phyloP scores from a whole-genome alignment of 2,797 vertebrate genomes.

The Enteromius trimaculatus region DNA sequence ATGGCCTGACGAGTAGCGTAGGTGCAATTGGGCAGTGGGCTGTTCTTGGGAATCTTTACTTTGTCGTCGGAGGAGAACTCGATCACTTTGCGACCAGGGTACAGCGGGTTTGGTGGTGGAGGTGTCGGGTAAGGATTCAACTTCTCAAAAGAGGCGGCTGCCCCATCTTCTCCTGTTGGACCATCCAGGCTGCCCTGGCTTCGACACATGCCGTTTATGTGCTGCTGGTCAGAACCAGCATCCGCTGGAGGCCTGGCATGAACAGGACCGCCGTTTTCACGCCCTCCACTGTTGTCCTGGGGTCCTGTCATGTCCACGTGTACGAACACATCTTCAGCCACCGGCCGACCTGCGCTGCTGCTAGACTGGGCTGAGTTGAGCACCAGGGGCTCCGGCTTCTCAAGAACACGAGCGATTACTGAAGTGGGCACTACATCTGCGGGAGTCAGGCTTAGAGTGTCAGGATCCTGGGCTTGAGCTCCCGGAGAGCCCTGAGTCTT shows the following conservation, averaged over 20 bases:
- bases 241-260: slow-evolving; percentile 35
- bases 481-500: slow-evolving; percentile 63
- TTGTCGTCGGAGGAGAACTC: slow-evolving; percentile 95
- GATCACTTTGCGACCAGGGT: slow-evolving; percentile 93
- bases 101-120: slow-evolving; percentile 85
- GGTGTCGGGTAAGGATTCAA: slow-evolving; percentile 92
- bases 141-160: slow-evolving; percentile 85
- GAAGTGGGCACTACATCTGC: slow-evolving; percentile 93
- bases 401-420: slow-evolving; percentile 92
- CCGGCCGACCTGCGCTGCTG: slow-evolving; percentile 83
- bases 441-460: slow-evolving; percentile 81
- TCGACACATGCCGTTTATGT: slow-evolving; percentile 81
- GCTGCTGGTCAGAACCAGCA: slow-evolving; percentile 55
- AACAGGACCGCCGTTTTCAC: slow-evolving; percentile 62
- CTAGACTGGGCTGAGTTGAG: slow-evolving; percentile 94
- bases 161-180: slow-evolving; percentile 73
- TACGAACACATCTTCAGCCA: slow-evolving; percentile 95
- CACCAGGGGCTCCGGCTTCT: slow-evolving; percentile 94
- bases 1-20: slow-evolving; percentile 97
- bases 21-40: slow-evolving; percentile 94
- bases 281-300: slow-evolving; percentile 67
- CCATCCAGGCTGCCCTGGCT: slow-evolving; percentile 78
- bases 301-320: slow-evolving; percentile 95
- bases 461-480: slow-evolving; percentile 76
- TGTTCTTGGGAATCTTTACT: slow-evolving; percentile 95